Evolutionary conservation across 37 sponge, comb jelly and placozoan genomes (phyloP).

Genomic region (Ephydatia muelleri): DNA sequence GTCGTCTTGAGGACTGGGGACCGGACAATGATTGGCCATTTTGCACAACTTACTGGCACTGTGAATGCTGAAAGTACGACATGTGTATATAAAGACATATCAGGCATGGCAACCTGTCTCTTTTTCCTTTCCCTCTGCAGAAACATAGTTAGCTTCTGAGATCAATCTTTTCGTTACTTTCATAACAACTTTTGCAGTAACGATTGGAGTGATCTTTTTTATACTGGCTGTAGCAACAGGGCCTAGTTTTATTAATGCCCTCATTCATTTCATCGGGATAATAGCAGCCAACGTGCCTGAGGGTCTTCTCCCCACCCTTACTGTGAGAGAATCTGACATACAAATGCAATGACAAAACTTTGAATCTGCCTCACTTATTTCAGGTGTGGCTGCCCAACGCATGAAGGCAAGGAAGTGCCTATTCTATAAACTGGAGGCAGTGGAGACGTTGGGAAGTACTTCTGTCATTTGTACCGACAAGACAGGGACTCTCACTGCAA

Average conservation of each 20-base stretch:
- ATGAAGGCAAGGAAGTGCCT: constrained; percentile 94
- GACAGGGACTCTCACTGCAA: constrained; percentile 97
- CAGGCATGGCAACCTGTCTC: too few species aligned
- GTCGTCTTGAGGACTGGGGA: constrained; percentile 94
- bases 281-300: constrained; percentile 98
- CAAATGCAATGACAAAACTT: neutral
- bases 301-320: constrained; percentile 96
- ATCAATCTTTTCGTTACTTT: constrained; percentile 91
- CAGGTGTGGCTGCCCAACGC: constrained; percentile 93
- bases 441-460: constrained; percentile 96
- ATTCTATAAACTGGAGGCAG: constrained; percentile 95
- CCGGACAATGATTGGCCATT: constrained; percentile 92
- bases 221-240: constrained; percentile 62
- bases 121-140: constrained; percentile 20
- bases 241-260: constrained; percentile 73
- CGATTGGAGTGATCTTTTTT: constrained; percentile 87
- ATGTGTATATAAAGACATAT: neutral
- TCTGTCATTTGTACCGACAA: constrained; percentile 98
- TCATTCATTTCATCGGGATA: constrained; percentile 92
- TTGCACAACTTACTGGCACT: constrained; percentile 86
- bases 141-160: constrained; percentile 90
- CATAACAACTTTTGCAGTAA: constrained; percentile 86
- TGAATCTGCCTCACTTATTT: neutral
- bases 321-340: constrained; percentile 60
- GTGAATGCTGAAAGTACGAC: constrained; percentile 78